A percentile compares a stretch with the other conserved stretches of the same genome.
Conservation (phyloP, 1,140 invertebrate genomes). For the Stegodyphus dumicola region DNA sequence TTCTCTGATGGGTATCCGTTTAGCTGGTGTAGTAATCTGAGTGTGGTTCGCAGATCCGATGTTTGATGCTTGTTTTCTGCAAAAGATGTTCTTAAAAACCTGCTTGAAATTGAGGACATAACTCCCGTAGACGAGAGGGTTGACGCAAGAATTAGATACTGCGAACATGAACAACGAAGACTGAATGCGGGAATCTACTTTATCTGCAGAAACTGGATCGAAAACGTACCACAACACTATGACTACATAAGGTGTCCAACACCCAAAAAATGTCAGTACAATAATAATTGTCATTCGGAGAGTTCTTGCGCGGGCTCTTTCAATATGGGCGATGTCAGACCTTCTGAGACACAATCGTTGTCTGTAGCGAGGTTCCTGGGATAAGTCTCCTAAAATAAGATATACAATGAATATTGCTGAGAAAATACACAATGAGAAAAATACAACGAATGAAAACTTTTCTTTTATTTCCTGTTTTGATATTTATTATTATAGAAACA, state of each 20-base stretch:
- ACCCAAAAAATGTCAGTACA: constrained; percentile 80
- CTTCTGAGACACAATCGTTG: constrained; percentile 71
- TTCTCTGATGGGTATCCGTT: background rate
- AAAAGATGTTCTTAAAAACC: constrained; percentile 18
- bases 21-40: background rate
- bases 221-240: constrained; percentile 77
- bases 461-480: no score
- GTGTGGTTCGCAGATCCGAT: constrained; percentile 1
- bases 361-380: constrained; percentile 48
- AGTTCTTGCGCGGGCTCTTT: constrained; percentile 71
- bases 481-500: no score
- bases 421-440: no score
- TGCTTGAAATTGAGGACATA: constrained; percentile 68
- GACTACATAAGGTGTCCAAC: constrained; percentile 83
- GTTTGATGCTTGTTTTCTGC: background rate
- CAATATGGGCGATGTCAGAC: constrained; percentile 77
- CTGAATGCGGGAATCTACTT: constrained; percentile 74
- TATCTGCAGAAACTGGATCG: constrained; percentile 60
- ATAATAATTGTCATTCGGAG: constrained; percentile 86
- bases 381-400: constrained; percentile 11
- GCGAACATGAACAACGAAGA: constrained; percentile 76
- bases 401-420: background rate
- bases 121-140: constrained; percentile 83
- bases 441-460: no score
- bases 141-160: constrained; percentile 80